Percentiles rank a stretch among this genome's conserved stretches.
Evolutionary conservation across 2,797 vertebrate genomes (phyloP).

Genomic region (Linurgus olivaceus): DNA sequence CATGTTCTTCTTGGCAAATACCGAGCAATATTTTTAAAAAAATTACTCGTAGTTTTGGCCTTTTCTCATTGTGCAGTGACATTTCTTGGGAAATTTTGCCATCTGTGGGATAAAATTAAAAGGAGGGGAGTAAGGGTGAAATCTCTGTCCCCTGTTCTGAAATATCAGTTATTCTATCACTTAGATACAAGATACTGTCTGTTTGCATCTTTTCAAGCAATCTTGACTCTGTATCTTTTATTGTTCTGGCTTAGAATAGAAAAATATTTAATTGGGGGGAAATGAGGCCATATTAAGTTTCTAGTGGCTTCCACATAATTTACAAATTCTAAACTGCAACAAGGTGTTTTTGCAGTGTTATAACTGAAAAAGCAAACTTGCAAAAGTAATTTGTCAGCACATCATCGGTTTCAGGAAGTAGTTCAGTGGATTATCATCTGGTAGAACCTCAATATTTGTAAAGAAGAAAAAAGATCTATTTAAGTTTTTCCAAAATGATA

Average conservation of each 20-base stretch:
- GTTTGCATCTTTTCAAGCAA: neutral
- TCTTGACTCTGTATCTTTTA: neutral
- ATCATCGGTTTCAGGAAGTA: neutral
- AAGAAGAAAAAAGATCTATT: neutral
- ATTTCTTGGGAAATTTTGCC: constrained; percentile 16
- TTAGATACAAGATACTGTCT: neutral
- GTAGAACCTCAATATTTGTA: neutral
- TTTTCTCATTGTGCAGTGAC: neutral
- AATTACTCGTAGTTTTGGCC: neutral
- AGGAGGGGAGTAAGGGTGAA: neutral
- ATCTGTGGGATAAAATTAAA: neutral
- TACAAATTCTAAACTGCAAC: neutral
- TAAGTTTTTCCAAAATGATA: neutral
- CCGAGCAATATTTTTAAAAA: neutral
- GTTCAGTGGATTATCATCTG: neutral
- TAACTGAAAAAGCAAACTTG: neutral
- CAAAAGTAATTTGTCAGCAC: neutral
- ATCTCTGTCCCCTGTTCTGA: neutral
- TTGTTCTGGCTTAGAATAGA: neutral
- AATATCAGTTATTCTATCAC: neutral
- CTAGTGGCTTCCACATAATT: neutral
- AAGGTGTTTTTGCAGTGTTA: neutral
- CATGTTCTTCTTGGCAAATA: neutral
- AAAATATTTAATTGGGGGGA: neutral
- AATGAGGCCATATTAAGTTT: neutral